Base-by-base conservation (phyloP, 2,888 invertebrate genomes). In the Troglohyphantes excavatus region DNA sequence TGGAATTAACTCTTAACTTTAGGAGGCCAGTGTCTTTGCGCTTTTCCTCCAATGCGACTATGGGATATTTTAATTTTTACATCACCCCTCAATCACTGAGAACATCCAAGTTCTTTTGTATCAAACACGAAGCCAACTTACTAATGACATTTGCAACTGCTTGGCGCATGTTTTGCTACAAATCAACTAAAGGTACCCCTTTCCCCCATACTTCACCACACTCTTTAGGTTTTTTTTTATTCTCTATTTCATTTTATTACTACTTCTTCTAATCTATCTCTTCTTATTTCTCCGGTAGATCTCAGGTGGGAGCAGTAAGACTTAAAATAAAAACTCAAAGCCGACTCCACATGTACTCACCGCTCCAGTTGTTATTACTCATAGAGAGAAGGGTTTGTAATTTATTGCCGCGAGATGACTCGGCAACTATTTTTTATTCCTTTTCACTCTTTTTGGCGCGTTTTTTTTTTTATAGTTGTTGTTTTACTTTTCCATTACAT, bases 91-190 rank as follows among this genome's bases (percentile, higher is more conserved):
- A 33, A 26, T 46, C 67, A 53, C 19, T 17, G 43, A 59, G 78
- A 61, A 61, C 70, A 70, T 33, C 76, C 59, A 29, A 68, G 68
- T 59, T 27, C 65, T 61, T 79, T 63, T 23, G 63, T 61, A 75
- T 43, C 67, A 70, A 75, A 17, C 27, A 75, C 75, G 88, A 82
- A 82, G 59, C 76, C 82, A 89, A 82, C 88, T 83, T 82, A 68
- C 82, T 89, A 89, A 76, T 82, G 82, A 82, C 88, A 89, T 82
- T 82, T 82, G 82, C 82, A 81, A 88, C 87, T 88, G 82, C 88
- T 89, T 89, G 88, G 81, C 82, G 82, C 88, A 76, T 89, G 88
- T 89, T 89, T 89, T 89, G 88, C 88, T 82, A 82, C 88, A 82
- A 89, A 89, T 89, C 88, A 89, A 89, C 88, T 82, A 70, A 75